A percentile compares a stretch with the other conserved stretches of the same genome.
These are phyloP conservation scores for Acrocephalus arundinaceus DNA, from an alignment of 2,113 vertebrate species.

Conservation along the genomic window DNA sequence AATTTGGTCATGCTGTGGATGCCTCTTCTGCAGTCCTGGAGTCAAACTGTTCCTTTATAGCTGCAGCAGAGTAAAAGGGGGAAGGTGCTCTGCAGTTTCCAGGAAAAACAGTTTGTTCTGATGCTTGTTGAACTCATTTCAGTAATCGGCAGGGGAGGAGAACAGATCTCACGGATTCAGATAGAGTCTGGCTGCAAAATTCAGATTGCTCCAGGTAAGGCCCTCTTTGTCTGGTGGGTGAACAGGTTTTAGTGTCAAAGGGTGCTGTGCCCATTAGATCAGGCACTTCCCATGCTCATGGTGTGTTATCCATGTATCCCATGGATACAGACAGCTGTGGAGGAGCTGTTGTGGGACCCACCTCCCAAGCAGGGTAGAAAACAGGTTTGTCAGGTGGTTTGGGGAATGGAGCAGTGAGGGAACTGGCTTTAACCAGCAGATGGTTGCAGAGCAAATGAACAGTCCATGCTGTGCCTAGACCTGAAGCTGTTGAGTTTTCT, in stretches of 20 bases:
- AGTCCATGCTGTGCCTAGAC: neutral
- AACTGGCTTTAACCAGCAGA: neutral
- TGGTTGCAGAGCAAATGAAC: neutral
- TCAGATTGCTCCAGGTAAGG: conserved; percentile 95
- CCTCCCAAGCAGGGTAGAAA: neutral
- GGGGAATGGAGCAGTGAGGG: neutral
- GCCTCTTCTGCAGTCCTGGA: neutral
- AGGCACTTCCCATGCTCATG: neutral
- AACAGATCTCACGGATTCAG: conserved; percentile 98
- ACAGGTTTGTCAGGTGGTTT: neutral
- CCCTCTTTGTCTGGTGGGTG: neutral
- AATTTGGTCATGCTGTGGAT: neutral
- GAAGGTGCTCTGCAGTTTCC: neutral
- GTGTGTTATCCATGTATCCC: neutral
- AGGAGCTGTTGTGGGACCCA: neutral
- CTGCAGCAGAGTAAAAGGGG: neutral
- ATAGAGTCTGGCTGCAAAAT: conserved; percentile 99
- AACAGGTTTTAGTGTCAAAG: neutral
- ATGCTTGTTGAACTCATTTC: conserved; percentile 63
- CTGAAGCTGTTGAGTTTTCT: neutral
- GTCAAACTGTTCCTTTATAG: conserved; percentile 20
- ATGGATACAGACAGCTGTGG: neutral
- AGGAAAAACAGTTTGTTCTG: conserved; percentile 14
- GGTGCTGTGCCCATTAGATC: neutral
- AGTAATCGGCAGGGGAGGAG: conserved; percentile 98